A percentile compares a stretch with the other conserved stretches of the same genome.
Evolutionary conservation across 2,888 invertebrate genomes (phyloP).

Genomic region (Spialia ferax): DNA sequence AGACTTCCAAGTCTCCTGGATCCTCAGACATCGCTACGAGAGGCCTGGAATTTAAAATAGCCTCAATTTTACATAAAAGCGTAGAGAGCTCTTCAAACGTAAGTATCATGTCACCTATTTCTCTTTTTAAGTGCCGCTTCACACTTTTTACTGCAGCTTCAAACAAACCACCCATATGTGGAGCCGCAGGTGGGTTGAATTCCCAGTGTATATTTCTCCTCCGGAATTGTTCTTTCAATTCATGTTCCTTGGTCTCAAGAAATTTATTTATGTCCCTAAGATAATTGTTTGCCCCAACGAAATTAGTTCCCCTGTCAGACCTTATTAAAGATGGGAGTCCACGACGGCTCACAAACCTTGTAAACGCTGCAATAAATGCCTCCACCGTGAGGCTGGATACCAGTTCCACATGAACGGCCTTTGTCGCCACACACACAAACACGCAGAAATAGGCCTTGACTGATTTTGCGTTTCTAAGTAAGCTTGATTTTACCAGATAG

Average conservation of each 20-base stretch:
- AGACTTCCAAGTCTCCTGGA: slow-evolving; percentile 8
- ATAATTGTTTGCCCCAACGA: slow-evolving; percentile 37
- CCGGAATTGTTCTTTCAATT: not conserved
- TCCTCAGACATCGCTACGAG: not conserved
- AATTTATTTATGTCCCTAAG: slow-evolving; percentile 25
- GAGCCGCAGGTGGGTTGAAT: slow-evolving; percentile 30
- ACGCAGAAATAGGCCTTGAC: not conserved
- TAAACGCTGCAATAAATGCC: slow-evolving; percentile 41
- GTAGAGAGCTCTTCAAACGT: slow-evolving; percentile 16
- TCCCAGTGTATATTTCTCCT: slow-evolving; percentile 30
- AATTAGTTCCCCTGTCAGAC: slow-evolving; percentile 43
- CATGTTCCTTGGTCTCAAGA: slow-evolving; percentile 3
- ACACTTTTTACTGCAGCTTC: slow-evolving; percentile 39
- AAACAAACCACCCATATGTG: slow-evolving; percentile 41
- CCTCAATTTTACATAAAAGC: slow-evolving; percentile 3
- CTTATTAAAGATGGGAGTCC: slow-evolving; percentile 33
- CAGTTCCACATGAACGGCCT: slow-evolving; percentile 41
- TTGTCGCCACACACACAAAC: slow-evolving; percentile 23
- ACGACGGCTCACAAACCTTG: slow-evolving; percentile 39
- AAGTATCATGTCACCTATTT: slow-evolving; percentile 9
- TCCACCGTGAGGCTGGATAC: slow-evolving; percentile 39
- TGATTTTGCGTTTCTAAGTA: slow-evolving; percentile 30
- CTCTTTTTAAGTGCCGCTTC: slow-evolving; percentile 17
- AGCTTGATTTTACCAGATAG: slow-evolving; percentile 13
- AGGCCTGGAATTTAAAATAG: slow-evolving; percentile 9